Evolutionary conservation across 2,797 vertebrate species (phyloP).

Genomic region (Acomys russatus): DNA sequence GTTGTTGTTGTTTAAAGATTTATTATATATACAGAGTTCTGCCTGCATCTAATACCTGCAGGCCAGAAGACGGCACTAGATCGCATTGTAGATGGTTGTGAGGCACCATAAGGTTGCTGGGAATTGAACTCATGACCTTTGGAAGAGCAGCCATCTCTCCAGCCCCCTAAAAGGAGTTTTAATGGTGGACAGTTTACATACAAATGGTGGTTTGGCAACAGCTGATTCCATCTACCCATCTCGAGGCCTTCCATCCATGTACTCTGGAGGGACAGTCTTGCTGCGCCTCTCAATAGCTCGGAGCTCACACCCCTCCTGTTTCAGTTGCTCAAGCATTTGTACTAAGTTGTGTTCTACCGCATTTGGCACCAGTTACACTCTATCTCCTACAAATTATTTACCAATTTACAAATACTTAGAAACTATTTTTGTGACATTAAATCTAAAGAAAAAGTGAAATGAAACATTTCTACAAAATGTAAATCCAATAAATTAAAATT

Average conservation of each 20-base stretch:
- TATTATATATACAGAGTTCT: no score
- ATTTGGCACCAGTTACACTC: constrained; percentile 24
- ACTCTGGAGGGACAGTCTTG: background rate
- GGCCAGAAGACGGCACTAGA: no score
- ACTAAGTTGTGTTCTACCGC: background rate
- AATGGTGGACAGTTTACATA: background rate
- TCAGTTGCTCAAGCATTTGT: background rate
- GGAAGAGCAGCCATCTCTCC: no score
- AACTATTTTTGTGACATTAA: constrained; percentile 53
- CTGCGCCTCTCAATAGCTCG: no score
- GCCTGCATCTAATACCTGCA: no score
- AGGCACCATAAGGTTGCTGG: no score
- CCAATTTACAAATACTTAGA: constrained; percentile 53
- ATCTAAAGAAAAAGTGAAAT: constrained; percentile 60
- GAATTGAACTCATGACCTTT: no score
- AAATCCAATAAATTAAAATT: constrained; percentile 59
- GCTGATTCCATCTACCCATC: background rate
- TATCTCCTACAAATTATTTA: constrained; percentile 58
- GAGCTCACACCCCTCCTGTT: background rate
- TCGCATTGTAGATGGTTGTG: no score
- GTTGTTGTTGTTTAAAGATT: no score
- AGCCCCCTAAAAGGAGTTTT: constrained; percentile 1
- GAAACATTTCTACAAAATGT: constrained; percentile 32
- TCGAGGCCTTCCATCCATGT: no score
- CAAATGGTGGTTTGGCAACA: constrained; percentile 29